Conservation (phyloP, 1,140 invertebrate species). For the Panulirus ornatus region DNA sequence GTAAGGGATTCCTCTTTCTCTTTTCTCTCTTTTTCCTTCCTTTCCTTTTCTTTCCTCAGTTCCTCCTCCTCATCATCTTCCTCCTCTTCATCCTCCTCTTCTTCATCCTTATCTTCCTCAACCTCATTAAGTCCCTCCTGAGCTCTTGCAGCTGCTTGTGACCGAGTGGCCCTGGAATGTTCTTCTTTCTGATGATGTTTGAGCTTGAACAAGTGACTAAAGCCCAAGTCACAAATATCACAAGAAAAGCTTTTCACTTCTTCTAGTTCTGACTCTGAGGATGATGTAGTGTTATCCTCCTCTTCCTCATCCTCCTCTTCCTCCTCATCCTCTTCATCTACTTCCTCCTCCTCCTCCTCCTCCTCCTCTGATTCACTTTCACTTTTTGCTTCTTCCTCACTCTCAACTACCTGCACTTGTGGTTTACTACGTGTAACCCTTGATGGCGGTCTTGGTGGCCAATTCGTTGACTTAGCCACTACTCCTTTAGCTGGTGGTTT, state of each 20-base stretch:
- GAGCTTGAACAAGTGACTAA: conserved; percentile 69
- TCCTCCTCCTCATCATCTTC: conserved; percentile 55
- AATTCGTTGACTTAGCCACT: neutral
- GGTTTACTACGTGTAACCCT: conserved; percentile 47
- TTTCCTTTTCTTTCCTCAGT: conserved; percentile 45
- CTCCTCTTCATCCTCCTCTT: conserved; percentile 23
- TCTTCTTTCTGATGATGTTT: conserved; percentile 68
- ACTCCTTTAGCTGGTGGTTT: conserved; percentile 38
- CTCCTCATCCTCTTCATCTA: conserved; percentile 1
- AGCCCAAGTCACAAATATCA: conserved; percentile 66
- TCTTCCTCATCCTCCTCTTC: neutral
- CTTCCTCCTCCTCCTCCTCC: neutral
- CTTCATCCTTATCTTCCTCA: conserved; percentile 36
- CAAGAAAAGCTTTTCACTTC: conserved; percentile 64
- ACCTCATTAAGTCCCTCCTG: conserved; percentile 18
- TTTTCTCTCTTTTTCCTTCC: conserved; percentile 47
- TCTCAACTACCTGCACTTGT: conserved; percentile 22
- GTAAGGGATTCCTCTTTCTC: conserved; percentile 54
- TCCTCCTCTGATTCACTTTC: conserved; percentile 45
- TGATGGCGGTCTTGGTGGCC: neutral
- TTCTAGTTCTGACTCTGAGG: conserved; percentile 63
- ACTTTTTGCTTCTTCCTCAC: conserved; percentile 45
- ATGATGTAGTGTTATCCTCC: conserved; percentile 38
- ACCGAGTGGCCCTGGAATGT: conserved; percentile 53
- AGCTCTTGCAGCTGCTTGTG: conserved; percentile 38